Conservation (phyloP, 2,888 invertebrate species). For the Sarcophaga rosellei region DNA sequence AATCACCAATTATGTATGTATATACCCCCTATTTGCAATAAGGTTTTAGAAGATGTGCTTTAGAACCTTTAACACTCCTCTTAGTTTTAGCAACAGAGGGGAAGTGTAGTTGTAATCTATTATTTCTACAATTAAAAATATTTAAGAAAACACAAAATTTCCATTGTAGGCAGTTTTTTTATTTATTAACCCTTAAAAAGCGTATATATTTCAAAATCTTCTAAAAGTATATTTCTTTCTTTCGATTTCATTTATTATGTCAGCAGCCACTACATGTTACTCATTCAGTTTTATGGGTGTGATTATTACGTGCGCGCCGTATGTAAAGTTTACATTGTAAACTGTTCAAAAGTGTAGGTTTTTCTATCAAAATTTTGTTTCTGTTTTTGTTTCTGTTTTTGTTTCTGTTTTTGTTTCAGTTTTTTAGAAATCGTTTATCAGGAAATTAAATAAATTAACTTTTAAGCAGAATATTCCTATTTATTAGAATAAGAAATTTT, state of each 20-base stretch:
- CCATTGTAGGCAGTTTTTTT: no score
- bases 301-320: background rate
- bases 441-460: background rate
- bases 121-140: no score
- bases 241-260: background rate
- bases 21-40: no score
- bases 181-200: background rate
- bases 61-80: no score
- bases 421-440: background rate
- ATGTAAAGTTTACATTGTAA: no score
- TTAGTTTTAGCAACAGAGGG: no score
- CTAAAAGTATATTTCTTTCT: background rate
- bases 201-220: no score
- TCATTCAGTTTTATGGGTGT: background rate
- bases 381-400: background rate
- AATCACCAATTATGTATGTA: no score
- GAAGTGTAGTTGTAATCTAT: no score
- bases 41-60: no score
- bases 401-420: no score
- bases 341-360: conserved; percentile 17
- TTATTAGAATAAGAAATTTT: background rate
- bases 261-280: background rate
- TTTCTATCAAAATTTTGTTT: background rate
- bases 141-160: no score
- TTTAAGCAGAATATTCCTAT: background rate